A percentile compares a stretch with the other conserved stretches of the same genome.
phyloP scores from a whole-genome alignment of 2,888 invertebrate genomes.

The Baccha elongata region DNA sequence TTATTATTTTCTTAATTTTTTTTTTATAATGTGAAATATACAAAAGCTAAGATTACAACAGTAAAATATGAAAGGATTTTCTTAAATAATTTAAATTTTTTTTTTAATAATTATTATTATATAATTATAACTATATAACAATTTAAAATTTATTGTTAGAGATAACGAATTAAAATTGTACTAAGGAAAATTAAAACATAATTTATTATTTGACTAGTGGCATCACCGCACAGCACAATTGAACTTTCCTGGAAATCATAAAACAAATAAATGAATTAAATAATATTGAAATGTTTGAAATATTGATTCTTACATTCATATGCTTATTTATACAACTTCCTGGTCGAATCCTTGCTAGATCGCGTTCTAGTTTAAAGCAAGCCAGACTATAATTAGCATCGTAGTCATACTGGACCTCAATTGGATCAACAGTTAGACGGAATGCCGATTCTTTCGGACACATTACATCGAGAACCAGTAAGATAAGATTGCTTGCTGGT shows the following conservation, averaged over 20 bases:
- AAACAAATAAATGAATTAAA: neutral
- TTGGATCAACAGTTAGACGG: conserved; percentile 81
- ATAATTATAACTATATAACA: conserved; percentile 59
- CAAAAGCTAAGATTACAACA: conserved; percentile 74
- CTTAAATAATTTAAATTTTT: conserved; percentile 53
- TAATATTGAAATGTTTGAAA: neutral
- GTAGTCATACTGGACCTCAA: conserved; percentile 82
- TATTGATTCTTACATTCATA: conserved; percentile 85
- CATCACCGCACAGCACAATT: conserved; percentile 87
- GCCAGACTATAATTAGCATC: conserved; percentile 85
- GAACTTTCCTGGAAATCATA: conserved; percentile 85
- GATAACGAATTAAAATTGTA: conserved; percentile 77
- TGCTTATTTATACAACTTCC: conserved; percentile 90
- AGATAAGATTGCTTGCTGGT: conserved; percentile 89
- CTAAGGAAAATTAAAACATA: conserved; percentile 78
- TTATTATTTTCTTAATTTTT: conserved; percentile 32
- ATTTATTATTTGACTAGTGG: conserved; percentile 78
- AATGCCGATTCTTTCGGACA: conserved; percentile 84
- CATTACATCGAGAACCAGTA: conserved; percentile 88
- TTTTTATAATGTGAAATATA: conserved; percentile 71
- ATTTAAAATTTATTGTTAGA: conserved; percentile 76
- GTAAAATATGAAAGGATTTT: conserved; percentile 64
- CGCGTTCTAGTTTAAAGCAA: conserved; percentile 85
- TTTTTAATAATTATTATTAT: conserved; percentile 17
- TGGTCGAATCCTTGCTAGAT: conserved; percentile 87